Evolutionary conservation across 2,797 vertebrate species (phyloP), one percentile per base, ranked within the genome.

Genomic region (Leptodactylus fallax): DNA sequence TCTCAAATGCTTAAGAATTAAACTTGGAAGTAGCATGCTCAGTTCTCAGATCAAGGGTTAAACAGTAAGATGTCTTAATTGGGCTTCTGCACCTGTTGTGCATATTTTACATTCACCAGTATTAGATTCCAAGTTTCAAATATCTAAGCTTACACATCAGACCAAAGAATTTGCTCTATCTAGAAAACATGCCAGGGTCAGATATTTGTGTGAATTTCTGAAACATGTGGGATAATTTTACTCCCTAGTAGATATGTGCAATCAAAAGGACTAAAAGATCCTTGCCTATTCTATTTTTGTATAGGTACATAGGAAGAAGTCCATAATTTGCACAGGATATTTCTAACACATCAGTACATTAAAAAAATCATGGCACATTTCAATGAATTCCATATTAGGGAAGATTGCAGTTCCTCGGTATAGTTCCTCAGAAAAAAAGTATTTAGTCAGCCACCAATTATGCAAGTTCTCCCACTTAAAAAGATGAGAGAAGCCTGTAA

Each of bases 171-270:
- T 79, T 71, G 36, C 60, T 83, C 78, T 83, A 77, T 87, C 61
- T 77, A 51, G 27, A 84, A 87, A 88, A 87, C 76, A 83, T 69
- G 63, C 69, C 80, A 79, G 81, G 27, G 81, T 87, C 45, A 77
- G 79, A 63, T 71, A 71, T 87, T 87, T 84, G 61, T 87, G 61
- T 55, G 45, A 87, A 25, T 79, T 71, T 88, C 25, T 84, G 61
- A 88, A 88, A 88, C 81, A 88, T 88, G 72, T 88, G 87, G 81
- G 81, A 77, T 88, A 81, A 84, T 77, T 88, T 84, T 88, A 88
- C 87, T 88, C 81, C 27, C 6, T 56, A 12, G 27, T 51, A 79
- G 49, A 81, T 81, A 60, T 63, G 65, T 45, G 60, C 11, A 21
- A 67, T 47, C 51, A 79, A 55, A 55, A 16, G 45, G 51, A 13